phyloP scores from a whole-genome alignment of 64 coral and sea anemone species.

The Montipora efflorescens region DNA sequence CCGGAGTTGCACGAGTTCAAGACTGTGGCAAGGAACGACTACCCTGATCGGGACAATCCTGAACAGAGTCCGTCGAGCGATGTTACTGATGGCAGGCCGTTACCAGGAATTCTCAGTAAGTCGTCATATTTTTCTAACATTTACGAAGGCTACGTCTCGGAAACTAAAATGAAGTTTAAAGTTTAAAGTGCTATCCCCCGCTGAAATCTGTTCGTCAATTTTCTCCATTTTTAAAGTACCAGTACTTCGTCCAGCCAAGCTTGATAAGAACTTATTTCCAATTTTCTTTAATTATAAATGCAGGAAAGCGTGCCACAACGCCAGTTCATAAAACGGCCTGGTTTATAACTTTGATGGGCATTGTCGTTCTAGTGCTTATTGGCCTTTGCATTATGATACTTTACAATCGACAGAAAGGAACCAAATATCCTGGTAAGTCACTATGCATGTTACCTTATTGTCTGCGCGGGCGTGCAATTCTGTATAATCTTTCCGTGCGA shows the following conservation, averaged over 20 bases:
- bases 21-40: slow-evolving; percentile 60
- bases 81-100: slow-evolving; percentile 30
- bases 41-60: not conserved
- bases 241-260: not conserved
- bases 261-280: not conserved
- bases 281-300: not conserved
- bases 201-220: too few species aligned
- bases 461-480: not conserved
- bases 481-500: too few species aligned
- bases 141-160: too few species aligned
- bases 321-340: not conserved
- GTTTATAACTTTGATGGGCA: not conserved
- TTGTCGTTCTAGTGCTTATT: not conserved
- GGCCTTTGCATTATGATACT: not conserved
- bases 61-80: slow-evolving; percentile 32
- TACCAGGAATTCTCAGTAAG: slow-evolving; percentile 21
- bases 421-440: not conserved
- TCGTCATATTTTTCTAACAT: not conserved
- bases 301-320: not conserved
- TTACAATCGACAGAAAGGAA: not conserved
- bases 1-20: slow-evolving; percentile 40
- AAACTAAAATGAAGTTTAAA: too few species aligned
- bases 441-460: not conserved
- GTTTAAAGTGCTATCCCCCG: too few species aligned
- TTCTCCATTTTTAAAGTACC: too few species aligned